Percentiles rank a stretch among this genome's conserved stretches.
Evolutionary conservation across 35 echinoderm and acorn worm species (phyloP).

Genomic region (Apostichopus parvimensis): DNA sequence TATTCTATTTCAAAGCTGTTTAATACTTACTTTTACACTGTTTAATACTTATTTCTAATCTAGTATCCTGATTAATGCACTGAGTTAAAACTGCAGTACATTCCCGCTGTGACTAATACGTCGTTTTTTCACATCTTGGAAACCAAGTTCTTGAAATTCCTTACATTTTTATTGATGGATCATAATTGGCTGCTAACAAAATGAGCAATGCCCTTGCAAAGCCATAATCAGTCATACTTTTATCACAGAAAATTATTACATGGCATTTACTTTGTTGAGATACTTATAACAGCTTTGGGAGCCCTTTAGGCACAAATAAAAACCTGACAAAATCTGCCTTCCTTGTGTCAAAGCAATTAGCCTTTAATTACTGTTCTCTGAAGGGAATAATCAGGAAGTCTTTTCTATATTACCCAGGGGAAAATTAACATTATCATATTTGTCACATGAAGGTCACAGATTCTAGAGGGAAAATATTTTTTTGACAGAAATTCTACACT

Average conservation of each 20-base stretch:
- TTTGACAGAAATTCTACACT: background rate
- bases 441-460: constrained; percentile 57
- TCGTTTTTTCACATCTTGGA: background rate
- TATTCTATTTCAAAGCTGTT: too few species aligned
- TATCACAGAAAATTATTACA: constrained; percentile 44
- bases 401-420: constrained; percentile 50
- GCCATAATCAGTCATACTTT: constrained; percentile 37
- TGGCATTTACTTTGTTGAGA: constrained; percentile 20
- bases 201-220: background rate
- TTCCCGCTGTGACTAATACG: too few species aligned
- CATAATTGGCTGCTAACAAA: constrained; percentile 1
- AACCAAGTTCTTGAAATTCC: constrained; percentile 45
- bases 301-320: constrained; percentile 35
- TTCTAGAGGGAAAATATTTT: background rate
- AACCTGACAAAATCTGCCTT: constrained; percentile 49
- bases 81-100: too few species aligned
- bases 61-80: too few species aligned
- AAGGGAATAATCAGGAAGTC: constrained; percentile 32
- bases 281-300: constrained; percentile 34
- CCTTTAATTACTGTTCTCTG: constrained; percentile 47
- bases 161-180: constrained; percentile 14
- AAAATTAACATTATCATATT: constrained; percentile 58
- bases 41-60: too few species aligned
- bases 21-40: too few species aligned
- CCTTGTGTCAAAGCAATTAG: constrained; percentile 62